Evolutionary conservation across 2,888 invertebrate species (phyloP), one percentile per base, ranked within the genome.

Genomic region (Girardia tigrina): DNA sequence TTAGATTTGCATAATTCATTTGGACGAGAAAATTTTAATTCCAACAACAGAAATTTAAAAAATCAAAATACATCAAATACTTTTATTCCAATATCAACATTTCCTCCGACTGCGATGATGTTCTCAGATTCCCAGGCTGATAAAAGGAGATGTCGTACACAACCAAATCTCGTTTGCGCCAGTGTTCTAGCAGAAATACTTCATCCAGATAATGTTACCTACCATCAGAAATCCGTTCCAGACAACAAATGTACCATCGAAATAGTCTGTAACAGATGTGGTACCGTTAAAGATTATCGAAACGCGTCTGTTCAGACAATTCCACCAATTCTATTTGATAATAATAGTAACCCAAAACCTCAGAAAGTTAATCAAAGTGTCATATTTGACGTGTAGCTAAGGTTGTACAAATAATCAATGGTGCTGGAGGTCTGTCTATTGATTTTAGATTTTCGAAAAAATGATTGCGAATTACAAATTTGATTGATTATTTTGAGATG

Each of bases 181-280:
- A 56, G 56, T 56, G 56, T 56, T n/a, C 56, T 56, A 56, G 56
- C 56, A 56, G 56, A 56, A n/a, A 23, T 56, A 2, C n/a, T 56
- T 2, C 56, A 56, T 56, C 56, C 56, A n/a, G 56, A 56, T 56
- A 56, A 56, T 20, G 56, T 56, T 2, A 23, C 4, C n/a, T 20
- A 23, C 23, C 56, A 56, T 6, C 56, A 12, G 23, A 56, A 56
- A n/a, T n/a, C 6, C 4, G 6, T 56, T 2, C 56, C n/a, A 56
- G 23, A 56, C 56, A 12, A 4, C 4, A 56, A n/a, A 56, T 56
- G 4, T 56, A 56, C 56, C 6, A 12, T 56, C n/a, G 56, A 56
- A 23, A 23, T 56, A 2, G 56, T 56, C 20, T 56, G 56, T n/a
- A 56, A 56, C 56, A 56, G 23, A 56, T 56, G 56, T n/a, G 56